Base-by-base conservation (phyloP, 2,797 vertebrate species). In the Sciurus vulgaris region DNA sequence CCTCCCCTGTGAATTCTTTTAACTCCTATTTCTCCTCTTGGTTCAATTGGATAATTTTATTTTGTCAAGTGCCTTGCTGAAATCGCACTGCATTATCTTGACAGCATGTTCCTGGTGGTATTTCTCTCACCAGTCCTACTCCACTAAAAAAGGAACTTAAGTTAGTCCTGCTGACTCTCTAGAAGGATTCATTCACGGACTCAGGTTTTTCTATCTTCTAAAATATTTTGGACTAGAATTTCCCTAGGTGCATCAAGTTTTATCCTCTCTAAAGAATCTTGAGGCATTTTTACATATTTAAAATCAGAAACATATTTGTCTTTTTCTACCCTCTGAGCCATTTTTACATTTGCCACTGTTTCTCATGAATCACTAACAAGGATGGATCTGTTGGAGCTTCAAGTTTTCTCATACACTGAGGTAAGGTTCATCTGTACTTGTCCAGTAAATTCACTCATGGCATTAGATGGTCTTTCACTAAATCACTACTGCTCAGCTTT, bases 291-390 rank as follows among this genome's bases (percentile, higher is more conserved):
- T 51, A 63, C 14, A 69, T 61, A 67, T 51, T 89, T 94, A 65
- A 88, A 94, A 35, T 84, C 38, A 94, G 84, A 89, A 93, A 83
- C 4, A 47, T 47, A 88, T 86, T 83, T 76, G 30, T 85, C 73
- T 83, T 95, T 89, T 78, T 77, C 15, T 1, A 56, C 5, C 24
- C 5, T 82, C 73, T 56, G 74, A 88, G 74, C 26, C 74, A 49
- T 69, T 86, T 91, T 86, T 78, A 74, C 30, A 89, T 51, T 93
- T 86, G 38, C 11, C 92, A 90, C 49, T n/a, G 30, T 38, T 86
- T 47, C 81, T 97, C 88, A 65, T 65, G 92, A 93, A 70, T 77
- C 63, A 72, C 28, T 41, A 86, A 17, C 17, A 73, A 49, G 35
- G 9, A 82, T 61, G 28, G 51, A 56, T n/a, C 11, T 11, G 61